Evolutionary conservation across 2,113 vertebrate genomes (phyloP), one percentile per base, ranked within the genome.

Genomic region (Chionis minor): DNA sequence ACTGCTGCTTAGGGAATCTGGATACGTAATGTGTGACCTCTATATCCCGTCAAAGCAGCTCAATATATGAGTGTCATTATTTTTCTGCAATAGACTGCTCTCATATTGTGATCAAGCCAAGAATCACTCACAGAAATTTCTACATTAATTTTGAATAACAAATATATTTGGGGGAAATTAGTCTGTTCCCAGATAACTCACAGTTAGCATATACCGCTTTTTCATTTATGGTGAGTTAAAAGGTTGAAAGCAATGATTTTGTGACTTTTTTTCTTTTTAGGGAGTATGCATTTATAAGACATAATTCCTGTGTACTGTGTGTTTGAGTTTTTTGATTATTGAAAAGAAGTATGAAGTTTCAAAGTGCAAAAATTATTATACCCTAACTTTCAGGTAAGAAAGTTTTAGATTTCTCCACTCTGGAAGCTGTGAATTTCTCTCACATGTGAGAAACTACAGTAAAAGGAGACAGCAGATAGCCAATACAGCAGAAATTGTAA

Each of bases 131-230:
- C 27, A 91, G 66, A 95, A 84, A 92, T 72, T 74, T 86, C 84
- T 92, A 92, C 40, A 38, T 81, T 85, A 79, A 85, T 94, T 95
- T 30, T 92, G 83, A 91, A 94, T 92, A 96, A 85, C 27, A 96
- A 92, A 91, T 94, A 75, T 69, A 32, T 69, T 86, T 94, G 44
- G 94, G 94, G 44, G 81, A 94, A 96, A 95, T 94, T 44, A 81
- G 35, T 56, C 65, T 84, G 47, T 72, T 93, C 4, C 1, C 33
- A 91, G 15, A 72, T 75, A 91, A 88, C 19, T 70, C 72, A 86
- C 21, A 62, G 63, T 38, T 38, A 38, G 38, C 38, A 38, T 38
- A 35, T 58, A 63, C 6, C 23, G 4, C 5, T 40, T 86, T 88
- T 86, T 65, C 32, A 92, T 86, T 88, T 83, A 80, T 15, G 11